phyloP scores from a whole-genome alignment of 2,797 vertebrate species.

The Falco columbarius region DNA sequence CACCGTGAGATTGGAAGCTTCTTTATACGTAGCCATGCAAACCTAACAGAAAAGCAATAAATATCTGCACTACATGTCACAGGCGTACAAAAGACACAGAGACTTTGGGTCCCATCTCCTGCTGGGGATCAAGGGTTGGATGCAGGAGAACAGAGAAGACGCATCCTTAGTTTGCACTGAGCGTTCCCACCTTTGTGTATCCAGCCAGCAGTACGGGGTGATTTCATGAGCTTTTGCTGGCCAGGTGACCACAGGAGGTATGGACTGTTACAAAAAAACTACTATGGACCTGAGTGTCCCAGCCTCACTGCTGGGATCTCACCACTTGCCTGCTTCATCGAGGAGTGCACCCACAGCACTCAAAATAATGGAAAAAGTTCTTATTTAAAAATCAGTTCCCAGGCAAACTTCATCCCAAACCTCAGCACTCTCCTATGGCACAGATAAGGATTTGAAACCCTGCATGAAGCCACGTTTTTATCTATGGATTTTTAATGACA shows the following conservation, averaged over 20 bases:
- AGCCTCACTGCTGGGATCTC: not conserved
- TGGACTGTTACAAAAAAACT: not conserved
- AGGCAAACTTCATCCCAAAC: not conserved
- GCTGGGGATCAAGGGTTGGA: not conserved
- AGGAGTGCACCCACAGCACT: not conserved
- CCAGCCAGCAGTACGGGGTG: fast-evolving
- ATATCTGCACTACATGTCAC: not conserved
- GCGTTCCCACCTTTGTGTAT: fast-evolving
- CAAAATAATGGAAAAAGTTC: not conserved
- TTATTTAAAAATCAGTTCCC: fast-evolving
- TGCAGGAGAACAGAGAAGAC: not conserved
- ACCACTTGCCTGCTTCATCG: not conserved
- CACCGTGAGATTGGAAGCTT: fast-evolving
- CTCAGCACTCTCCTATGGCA: not conserved
- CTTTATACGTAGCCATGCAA: not conserved
- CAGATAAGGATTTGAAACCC: not conserved
- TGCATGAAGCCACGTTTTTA: not conserved
- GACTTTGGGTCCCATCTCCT: not conserved
- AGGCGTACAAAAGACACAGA: fast-evolving
- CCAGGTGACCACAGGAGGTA: not conserved
- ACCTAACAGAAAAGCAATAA: not conserved
- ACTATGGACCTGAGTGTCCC: not conserved
- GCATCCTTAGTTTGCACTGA: not conserved
- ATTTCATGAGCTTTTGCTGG: not conserved
- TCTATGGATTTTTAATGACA: not conserved